These are phyloP conservation scores for Vulpes lagopus DNA, from an alignment of 2,113 vertebrate species.

Conservation along the genomic window DNA sequence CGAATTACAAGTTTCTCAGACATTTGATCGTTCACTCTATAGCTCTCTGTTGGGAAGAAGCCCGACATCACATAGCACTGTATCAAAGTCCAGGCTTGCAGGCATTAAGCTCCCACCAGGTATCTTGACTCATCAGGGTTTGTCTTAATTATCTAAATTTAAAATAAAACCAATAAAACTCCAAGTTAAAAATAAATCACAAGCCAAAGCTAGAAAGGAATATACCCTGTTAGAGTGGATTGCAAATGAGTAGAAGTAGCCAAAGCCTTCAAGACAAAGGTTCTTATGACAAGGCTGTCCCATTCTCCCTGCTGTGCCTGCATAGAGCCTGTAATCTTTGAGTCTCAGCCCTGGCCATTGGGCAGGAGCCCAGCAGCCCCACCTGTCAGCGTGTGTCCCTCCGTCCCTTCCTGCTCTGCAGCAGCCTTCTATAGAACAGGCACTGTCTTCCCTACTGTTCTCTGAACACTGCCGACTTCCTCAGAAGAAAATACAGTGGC, in stretches of 20 bases:
- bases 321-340: too few species aligned
- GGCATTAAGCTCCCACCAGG: background rate
- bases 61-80: accelerated
- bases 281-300: accelerated
- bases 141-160: constrained; percentile 21
- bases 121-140: background rate
- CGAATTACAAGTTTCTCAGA: background rate
- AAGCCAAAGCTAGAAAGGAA: background rate
- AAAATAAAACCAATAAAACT: background rate
- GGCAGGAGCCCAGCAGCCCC: background rate
- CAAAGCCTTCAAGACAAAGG: background rate
- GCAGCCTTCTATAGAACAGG: background rate
- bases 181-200: background rate
- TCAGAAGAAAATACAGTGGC: background rate
- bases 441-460: background rate
- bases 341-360: background rate
- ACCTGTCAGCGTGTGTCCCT: background rate
- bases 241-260: background rate
- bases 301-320: background rate
- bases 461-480: background rate
- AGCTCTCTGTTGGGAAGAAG: background rate
- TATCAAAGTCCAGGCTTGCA: background rate
- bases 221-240: background rate
- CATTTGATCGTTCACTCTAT: background rate
- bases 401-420: too few species aligned